Evolutionary conservation across 1,140 invertebrate genomes (phyloP).

Genomic region (Eurosta solidaginis): DNA sequence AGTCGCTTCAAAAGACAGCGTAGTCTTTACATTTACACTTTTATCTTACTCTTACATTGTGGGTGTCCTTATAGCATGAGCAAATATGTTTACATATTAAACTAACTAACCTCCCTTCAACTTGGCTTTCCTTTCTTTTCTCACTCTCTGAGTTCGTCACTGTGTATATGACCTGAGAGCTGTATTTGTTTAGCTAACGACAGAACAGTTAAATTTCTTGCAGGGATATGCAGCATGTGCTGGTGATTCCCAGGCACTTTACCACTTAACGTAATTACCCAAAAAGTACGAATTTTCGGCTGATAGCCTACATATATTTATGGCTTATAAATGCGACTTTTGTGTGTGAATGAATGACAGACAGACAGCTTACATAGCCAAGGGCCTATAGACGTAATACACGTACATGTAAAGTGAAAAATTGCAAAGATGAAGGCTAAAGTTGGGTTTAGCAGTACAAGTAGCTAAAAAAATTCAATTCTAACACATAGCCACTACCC

Average conservation of each 20-base stretch:
- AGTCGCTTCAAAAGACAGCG: no score
- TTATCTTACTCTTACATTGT: no score
- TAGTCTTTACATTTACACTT: no score
- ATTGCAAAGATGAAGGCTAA: background rate
- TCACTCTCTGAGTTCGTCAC: no score
- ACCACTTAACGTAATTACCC: slow-evolving; percentile 14
- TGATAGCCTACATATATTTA: background rate
- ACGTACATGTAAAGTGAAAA: background rate
- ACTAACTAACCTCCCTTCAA: no score
- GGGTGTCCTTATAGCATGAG: no score
- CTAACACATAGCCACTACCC: background rate
- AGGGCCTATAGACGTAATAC: background rate
- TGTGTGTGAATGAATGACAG: background rate
- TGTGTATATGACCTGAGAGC: no score
- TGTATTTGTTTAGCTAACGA: no score
- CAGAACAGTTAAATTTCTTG: no score
- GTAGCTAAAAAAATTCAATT: slow-evolving; percentile 25
- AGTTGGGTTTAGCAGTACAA: background rate
- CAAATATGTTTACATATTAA: no score
- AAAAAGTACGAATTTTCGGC: background rate
- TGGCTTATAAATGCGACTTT: background rate
- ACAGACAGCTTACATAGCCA: background rate
- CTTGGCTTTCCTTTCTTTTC: no score
- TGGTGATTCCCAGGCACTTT: slow-evolving; percentile 16
- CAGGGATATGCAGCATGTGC: no score